These are phyloP conservation scores for Xiphophorus birchmanni DNA, from an alignment of 2,797 vertebrate genomes.

Conservation along the genomic window DNA sequence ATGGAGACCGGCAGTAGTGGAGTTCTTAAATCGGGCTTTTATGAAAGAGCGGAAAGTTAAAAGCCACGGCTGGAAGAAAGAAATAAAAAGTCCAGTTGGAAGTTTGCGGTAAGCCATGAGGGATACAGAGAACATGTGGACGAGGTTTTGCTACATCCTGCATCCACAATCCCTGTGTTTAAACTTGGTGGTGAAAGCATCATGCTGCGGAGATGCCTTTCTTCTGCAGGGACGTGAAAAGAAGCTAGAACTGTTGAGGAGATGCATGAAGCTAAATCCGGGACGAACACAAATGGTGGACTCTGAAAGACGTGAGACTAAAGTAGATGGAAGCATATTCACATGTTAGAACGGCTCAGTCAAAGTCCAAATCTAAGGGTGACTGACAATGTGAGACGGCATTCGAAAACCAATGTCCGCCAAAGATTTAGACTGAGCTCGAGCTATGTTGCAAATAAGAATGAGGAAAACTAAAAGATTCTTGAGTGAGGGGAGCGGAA, in stretches of 20 bases:
- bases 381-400: too few relatives aligned
- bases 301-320: neutral
- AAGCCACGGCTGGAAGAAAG: neutral
- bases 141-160: neutral
- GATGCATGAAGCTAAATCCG: neutral
- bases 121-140: neutral
- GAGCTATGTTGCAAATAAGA: neutral
- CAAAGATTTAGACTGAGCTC: neutral
- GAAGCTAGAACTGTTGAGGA: neutral
- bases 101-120: neutral
- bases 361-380: neutral
- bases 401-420: neutral
- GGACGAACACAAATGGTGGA: neutral
- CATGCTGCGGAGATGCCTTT: neutral
- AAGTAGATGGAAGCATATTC: neutral
- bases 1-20: neutral
- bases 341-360: neutral
- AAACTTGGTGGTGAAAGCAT: neutral
- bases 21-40: neutral
- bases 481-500: neutral
- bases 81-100: neutral
- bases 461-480: neutral
- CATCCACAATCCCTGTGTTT: neutral
- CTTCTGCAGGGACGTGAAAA: neutral
- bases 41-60: neutral